Conservation (phyloP, 2,888 invertebrate genomes). For the Leptinotarsa haldemani region DNA sequence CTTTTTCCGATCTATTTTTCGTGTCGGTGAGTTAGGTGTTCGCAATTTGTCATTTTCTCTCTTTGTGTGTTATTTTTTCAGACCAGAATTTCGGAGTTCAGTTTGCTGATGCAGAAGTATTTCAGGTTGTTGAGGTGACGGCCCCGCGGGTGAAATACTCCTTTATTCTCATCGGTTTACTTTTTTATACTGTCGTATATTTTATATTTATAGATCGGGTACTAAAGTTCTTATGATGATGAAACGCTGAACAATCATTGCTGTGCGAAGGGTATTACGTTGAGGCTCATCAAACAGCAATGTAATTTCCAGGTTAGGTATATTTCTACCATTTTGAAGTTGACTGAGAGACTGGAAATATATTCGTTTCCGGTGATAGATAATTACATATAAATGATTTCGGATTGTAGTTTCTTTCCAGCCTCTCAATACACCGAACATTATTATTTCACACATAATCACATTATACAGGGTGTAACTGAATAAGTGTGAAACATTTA, state of each 20-base stretch:
- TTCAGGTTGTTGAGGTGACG: neutral
- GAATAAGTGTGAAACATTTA: too few species aligned
- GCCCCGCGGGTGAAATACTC: neutral
- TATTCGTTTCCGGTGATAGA: too few species aligned
- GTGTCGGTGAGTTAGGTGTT: conserved; percentile 13
- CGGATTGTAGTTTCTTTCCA: too few species aligned
- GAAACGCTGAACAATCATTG: neutral
- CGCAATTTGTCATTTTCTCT: conserved; percentile 24
- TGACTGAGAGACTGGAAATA: too few species aligned
- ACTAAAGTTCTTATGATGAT: neutral
- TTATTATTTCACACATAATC: too few species aligned
- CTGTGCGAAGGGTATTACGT: neutral
- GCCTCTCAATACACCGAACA: too few species aligned
- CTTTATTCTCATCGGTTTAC: neutral
- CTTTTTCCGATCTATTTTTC: conserved; percentile 22
- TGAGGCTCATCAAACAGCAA: neutral
- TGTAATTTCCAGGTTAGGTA: neutral
- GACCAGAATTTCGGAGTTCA: conserved; percentile 6
- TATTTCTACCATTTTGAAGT: too few species aligned
- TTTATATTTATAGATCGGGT: conserved; percentile 5
- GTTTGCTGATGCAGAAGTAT: conserved; percentile 10
- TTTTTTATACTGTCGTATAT: conserved; percentile 9
- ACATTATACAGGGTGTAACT: too few species aligned
- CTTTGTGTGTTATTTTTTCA: conserved; percentile 10
- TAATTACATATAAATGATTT: too few species aligned